A percentile compares a stretch with the other conserved stretches of the same genome.
These are phyloP conservation scores for Metellina segmentata DNA, from an alignment of 2,888 invertebrate genomes.

Conservation along the genomic window DNA sequence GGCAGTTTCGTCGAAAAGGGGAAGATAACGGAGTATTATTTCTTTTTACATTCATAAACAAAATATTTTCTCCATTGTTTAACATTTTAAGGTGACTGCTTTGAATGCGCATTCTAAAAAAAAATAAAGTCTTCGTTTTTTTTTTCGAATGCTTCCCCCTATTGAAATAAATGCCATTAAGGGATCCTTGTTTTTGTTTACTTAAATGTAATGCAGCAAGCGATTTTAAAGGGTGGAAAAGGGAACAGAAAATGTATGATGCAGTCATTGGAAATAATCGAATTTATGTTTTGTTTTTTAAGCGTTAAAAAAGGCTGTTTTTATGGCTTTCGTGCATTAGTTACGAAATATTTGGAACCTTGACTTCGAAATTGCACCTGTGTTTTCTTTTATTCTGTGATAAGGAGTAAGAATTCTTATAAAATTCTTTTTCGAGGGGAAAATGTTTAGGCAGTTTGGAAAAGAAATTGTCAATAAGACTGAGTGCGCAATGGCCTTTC, in stretches of 20 bases:
- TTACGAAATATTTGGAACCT: too few relatives aligned
- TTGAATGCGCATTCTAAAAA: background rate
- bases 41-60: background rate
- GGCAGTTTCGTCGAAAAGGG: background rate
- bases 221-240: background rate
- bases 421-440: too few relatives aligned
- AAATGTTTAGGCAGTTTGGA: too few relatives aligned
- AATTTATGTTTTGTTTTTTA: background rate
- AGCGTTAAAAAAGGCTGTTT: background rate
- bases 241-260: background rate
- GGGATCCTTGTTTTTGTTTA: background rate
- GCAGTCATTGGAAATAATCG: background rate
- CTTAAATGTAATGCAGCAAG: background rate
- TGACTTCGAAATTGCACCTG: too few relatives aligned
- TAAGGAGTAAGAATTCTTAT: too few relatives aligned
- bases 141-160: background rate
- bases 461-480: too few relatives aligned
- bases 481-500: too few relatives aligned
- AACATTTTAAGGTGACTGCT: background rate
- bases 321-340: too few relatives aligned
- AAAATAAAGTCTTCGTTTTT: background rate
- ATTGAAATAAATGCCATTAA: background rate
- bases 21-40: background rate
- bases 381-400: too few relatives aligned
- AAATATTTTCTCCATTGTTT: background rate